Evolutionary conservation across 2,113 vertebrate genomes (phyloP), one percentile per base, ranked within the genome.

Genomic region (Collichthys lucidus): DNA sequence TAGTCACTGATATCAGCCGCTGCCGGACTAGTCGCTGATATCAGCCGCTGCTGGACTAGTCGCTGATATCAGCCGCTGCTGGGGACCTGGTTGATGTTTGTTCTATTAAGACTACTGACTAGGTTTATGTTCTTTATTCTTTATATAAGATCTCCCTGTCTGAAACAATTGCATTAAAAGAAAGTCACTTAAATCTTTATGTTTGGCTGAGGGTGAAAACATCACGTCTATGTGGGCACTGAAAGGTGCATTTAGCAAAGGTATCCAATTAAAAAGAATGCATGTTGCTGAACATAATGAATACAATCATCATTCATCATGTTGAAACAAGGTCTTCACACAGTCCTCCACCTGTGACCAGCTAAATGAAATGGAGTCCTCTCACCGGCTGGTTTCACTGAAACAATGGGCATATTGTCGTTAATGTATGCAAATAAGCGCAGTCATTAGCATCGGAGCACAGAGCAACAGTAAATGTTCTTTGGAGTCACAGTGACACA

Each of bases 381-480:
- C 70, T 75, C 79, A 40, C 44, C 24, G 26, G 52, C 78, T 77
- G 71, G 15, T 74, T 57, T 78, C 76, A 22, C 65, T 50, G 17
- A 60, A 60, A 88, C 83, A 88, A 86, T 20, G 2, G 47, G 4
- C 61, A 6, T 35, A 19, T 50, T 86, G 86, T 90, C 26, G 57
- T 31, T 72, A 55, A 70, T 57, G 15, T 29, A 85, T 85, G 84
- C 79, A 88, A 80, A 86, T 75, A 26, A 62, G 64, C 55, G 44
- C 44, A 35, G n/a, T 53, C 71, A 49, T 88, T 81, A 84, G 74
- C 70, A 81, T 64, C 3, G 0, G 22, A 64, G 59, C 35, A 53
- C 3, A 0, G 22, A 64, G 59, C 35, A 53, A 40, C 68, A 74
- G 55, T 64, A 61, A 44, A 52, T 5, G 7, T 40, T 60, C 19